Conservation (phyloP, 2,797 vertebrate species). For the Sebastiscus tertius region DNA sequence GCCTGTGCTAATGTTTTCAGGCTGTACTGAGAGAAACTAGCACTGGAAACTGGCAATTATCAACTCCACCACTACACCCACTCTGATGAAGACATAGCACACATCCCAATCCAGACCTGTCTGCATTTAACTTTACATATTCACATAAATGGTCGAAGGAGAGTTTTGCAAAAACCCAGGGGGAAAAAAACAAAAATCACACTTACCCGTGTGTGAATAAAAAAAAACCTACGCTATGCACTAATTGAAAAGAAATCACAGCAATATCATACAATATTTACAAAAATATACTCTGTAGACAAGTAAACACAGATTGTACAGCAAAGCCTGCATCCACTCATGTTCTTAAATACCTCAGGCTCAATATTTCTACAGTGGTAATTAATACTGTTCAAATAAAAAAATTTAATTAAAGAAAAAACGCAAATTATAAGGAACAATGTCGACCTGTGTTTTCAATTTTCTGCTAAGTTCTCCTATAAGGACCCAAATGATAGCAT, state of each 20-base stretch:
- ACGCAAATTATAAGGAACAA: neutral
- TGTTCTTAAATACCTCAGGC: constrained; percentile 30
- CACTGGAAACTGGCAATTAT: neutral
- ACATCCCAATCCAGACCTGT: constrained; percentile 2
- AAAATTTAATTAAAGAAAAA: neutral
- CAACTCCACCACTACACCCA: neutral
- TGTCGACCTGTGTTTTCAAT: neutral
- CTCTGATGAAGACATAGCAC: neutral
- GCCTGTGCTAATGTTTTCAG: neutral
- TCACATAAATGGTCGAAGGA: constrained; percentile 24
- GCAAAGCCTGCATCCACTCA: neutral
- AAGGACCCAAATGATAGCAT: neutral
- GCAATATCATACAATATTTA: constrained; percentile 67
- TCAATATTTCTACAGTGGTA: constrained; percentile 11
- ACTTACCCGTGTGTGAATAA: constrained; percentile 65
- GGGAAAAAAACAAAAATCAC: constrained; percentile 15
- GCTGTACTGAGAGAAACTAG: neutral
- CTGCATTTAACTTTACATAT: constrained; percentile 42
- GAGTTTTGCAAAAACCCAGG: neutral
- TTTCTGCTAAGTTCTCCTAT: neutral
- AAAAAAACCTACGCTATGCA: neutral
- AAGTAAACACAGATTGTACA: constrained; percentile 36
- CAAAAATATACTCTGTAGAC: constrained; percentile 47
- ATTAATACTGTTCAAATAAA: constrained; percentile 38
- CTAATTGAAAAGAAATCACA: constrained; percentile 50